Base-by-base conservation (phyloP, 2,888 invertebrate species). In the Gibbula magus region DNA sequence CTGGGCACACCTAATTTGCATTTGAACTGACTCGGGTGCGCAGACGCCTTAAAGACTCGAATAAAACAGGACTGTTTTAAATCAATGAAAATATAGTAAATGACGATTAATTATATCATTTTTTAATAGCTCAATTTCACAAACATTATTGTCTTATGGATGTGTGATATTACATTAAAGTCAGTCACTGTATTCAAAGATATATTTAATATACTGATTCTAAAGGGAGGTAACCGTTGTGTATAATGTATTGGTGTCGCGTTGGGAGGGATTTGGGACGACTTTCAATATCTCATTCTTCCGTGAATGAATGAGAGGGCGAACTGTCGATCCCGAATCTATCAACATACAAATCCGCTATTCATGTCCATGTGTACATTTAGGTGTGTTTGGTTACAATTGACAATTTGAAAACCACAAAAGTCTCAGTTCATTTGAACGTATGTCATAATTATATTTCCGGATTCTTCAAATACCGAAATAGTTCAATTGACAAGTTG, bases 1-100 rank as follows among this genome's bases (percentile, higher is more conserved):
- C 56, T 16, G 61, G 61, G 29, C 61, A 61, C 61, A 61, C 61
- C 61, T 61, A 61, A 61, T 61, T 61, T 61, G 29, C 61, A 61
- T 61, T 61, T 61, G 29, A 22, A 61, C 61, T 61, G 61, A 61
- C 25, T 61, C 61, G 29, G 29, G 29, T 61, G 61, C 61, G 61
- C 61, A 61, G 61, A 18, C 61, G 25, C 25, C 61, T 29, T 16
- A 10, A 25, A 20, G 29, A 18, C 61, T 29, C 29, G 61, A 61
- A 61, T 61, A 61, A 61, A 7, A 8, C 25, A 61, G 2, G 29
- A 29, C 61, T 29, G 16, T 61, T 16, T 61, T 5, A 35, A 35
- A 5, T 35, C 35, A 35, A 35, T 7, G 35, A 3, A 5, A 7
- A 35, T 35, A 35, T 5, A 35, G 7, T 35, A 35, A 7, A 35